phyloP scores from a whole-genome alignment of 2,113 vertebrate species.

The Ploceus nigricollis region DNA sequence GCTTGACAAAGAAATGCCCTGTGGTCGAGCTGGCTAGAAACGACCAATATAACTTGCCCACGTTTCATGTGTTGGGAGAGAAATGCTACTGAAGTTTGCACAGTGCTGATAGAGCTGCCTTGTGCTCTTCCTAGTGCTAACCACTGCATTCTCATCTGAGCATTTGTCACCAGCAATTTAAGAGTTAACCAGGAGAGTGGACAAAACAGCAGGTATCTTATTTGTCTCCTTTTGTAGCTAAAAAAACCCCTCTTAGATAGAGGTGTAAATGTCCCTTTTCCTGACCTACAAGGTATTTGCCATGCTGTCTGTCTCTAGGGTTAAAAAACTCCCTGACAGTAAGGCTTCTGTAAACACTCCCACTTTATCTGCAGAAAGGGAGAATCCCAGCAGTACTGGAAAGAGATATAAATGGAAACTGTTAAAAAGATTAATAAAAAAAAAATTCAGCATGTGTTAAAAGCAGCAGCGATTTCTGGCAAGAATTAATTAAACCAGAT shows the following conservation, averaged over 20 bases:
- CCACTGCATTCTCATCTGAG: neutral
- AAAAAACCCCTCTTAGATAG: neutral
- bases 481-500: slow-evolving; percentile 72
- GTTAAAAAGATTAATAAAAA: slow-evolving; percentile 31
- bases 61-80: neutral
- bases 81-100: neutral
- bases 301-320: neutral
- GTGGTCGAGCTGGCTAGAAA: neutral
- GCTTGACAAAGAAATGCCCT: neutral
- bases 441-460: slow-evolving; percentile 47
- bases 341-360: slow-evolving; percentile 27
- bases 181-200: neutral
- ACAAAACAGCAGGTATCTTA: neutral
- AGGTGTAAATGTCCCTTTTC: neutral
- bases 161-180: neutral
- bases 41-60: neutral
- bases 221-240: neutral
- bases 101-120: neutral
- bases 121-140: neutral
- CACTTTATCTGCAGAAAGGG: slow-evolving; percentile 24
- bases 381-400: slow-evolving; percentile 34
- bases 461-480: slow-evolving; percentile 53
- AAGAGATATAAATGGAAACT: slow-evolving; percentile 21
- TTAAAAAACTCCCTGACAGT: slow-evolving; percentile 6
- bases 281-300: neutral